These are phyloP conservation scores for Callionymus lyra DNA, from an alignment of 2,113 vertebrate genomes.

Conservation along the genomic window DNA sequence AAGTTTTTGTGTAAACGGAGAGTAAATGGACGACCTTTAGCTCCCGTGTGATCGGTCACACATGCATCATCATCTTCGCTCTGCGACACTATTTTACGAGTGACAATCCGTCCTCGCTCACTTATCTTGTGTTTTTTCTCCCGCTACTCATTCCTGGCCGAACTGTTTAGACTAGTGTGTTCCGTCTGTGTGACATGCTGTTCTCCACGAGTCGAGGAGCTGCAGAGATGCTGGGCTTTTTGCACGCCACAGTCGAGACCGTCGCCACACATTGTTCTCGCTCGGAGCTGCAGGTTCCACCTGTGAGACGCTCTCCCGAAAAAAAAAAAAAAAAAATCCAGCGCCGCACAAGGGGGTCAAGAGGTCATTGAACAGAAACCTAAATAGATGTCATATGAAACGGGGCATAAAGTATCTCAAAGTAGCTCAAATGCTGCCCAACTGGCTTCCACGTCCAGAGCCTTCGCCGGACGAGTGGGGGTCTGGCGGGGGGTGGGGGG, in stretches of 20 bases:
- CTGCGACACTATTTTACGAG: neutral
- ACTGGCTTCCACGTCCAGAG: slow-evolving; percentile 51
- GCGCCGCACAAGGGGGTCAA: neutral
- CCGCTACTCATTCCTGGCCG: slow-evolving; percentile 17
- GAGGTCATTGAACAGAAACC: slow-evolving; percentile 12
- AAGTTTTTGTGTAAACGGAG: no score
- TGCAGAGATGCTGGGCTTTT: slow-evolving; percentile 14
- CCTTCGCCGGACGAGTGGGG: slow-evolving; percentile 43
- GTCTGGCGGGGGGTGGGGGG: neutral
- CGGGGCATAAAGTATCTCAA: slow-evolving; percentile 3
- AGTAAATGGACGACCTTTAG: no score
- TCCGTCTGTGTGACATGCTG: slow-evolving; percentile 36
- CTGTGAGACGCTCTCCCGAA: no score
- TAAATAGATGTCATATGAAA: slow-evolving; percentile 17
- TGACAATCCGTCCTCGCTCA: slow-evolving; percentile 15
- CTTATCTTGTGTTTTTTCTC: slow-evolving; percentile 11
- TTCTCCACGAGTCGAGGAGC: slow-evolving; percentile 30
- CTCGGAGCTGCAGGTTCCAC: slow-evolving; percentile 2
- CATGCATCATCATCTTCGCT: no score
- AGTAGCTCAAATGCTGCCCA: slow-evolving; percentile 45
- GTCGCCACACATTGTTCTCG: slow-evolving; percentile 1
- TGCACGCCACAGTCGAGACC: no score
- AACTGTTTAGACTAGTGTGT: slow-evolving; percentile 52
- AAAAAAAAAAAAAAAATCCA: no score
- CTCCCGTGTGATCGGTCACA: no score